Percentiles rank a stretch among this genome's conserved stretches.
Conservation (phyloP, 2,888 invertebrate species). For the Ornithoptera alexandrae region DNA sequence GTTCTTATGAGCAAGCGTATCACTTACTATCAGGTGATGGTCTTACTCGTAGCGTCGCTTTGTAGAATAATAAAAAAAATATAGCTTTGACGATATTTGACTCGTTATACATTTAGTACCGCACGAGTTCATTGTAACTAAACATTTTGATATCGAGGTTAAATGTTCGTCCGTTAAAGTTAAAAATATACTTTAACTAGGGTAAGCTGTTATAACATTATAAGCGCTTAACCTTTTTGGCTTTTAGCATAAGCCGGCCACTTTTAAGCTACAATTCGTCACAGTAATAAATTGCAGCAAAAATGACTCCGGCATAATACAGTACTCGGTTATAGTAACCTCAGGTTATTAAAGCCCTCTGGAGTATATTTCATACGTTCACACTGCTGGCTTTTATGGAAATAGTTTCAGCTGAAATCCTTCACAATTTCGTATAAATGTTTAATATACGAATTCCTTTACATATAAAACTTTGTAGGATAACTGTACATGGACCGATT, state of each 20-base stretch:
- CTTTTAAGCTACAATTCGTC: conserved; percentile 17
- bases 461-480: neutral
- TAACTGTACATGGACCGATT: no score
- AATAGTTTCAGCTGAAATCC: conserved; percentile 13
- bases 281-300: conserved; percentile 22
- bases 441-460: neutral
- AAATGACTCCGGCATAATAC: conserved; percentile 21
- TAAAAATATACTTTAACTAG: neutral
- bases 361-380: conserved; percentile 24
- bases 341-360: conserved; percentile 19
- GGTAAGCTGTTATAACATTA: neutral
- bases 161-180: no score
- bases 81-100: no score
- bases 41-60: no score
- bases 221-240: neutral
- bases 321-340: conserved; percentile 17
- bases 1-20: no score
- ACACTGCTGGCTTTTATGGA: conserved; percentile 14
- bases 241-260: conserved; percentile 4
- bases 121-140: no score
- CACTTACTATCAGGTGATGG: no score
- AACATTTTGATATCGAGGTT: no score
- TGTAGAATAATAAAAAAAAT: no score
- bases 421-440: neutral
- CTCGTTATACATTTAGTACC: no score